Evolutionary conservation across 2,113 vertebrate species (phyloP), one percentile per base, ranked within the genome.

Genomic region (Seriola dumerili): DNA sequence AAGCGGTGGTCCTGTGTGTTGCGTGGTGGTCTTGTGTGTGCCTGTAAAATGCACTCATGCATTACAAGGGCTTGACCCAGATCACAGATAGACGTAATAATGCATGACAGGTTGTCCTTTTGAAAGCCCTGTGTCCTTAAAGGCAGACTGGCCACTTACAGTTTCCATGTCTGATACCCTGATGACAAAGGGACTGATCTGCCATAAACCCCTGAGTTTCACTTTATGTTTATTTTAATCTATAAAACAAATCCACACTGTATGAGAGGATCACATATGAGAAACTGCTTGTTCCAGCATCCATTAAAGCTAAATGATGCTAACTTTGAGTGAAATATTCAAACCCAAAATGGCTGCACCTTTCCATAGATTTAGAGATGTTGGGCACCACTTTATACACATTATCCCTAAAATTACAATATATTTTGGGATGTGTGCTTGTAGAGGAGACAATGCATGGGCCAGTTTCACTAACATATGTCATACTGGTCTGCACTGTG

Each of bases 61-160:
- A 90, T 90, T 84, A 86, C 83, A 76, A 78, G 89, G 91, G 84
- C 85, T 84, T 93, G 94, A 94, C 94, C 94, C 87, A 95, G 89
- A 94, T 94, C 91, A 90, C 90, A 90, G 83, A 89, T 58, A 91
- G 92, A 94, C 78, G 70, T 93, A 84, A 94, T 91, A 90, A 91
- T 44, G 83, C 74, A 79, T 93, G 93, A 93, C 93, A 93, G 90
- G 87, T 91, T 91, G 91, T 93, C 93, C 93, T 93, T 94, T 94
- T 93, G 87, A 93, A 92, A 91, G 90, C 88, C 84, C 64, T 21
- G 57, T 74, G 87, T 92, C 91, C 90, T 90, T 68, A 91, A 88
- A 93, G 86, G 83, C 91, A 73, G 72, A 70, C 74, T 78, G 90
- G 58, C 88, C 86, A 80, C 88, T 93, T 71, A 42, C 87, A 77